Base-by-base conservation (phyloP, 2,113 vertebrate genomes). In the Todiramphus chloris region DNA sequence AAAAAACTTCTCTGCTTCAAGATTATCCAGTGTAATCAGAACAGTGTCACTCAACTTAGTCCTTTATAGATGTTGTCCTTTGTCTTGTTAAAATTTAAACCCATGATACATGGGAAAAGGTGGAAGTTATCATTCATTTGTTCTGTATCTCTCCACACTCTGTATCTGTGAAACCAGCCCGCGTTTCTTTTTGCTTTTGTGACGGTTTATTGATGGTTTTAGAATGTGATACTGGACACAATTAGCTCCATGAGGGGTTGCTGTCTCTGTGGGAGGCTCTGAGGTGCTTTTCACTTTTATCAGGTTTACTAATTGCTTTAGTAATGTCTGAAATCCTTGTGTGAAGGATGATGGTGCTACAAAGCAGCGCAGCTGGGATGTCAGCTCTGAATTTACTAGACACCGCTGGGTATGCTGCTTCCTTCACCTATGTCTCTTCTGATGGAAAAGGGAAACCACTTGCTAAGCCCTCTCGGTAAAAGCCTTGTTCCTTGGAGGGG, bases 81-180 rank as follows among this genome's bases (percentile, higher is more conserved):
- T 94, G 33, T 89, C 89, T 97, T 94, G 87, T 97, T 97, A 93
- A 91, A 96, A 95, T 93, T 97, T 95, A 91, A 97, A 90, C 44
- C 84, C 80, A 72, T 77, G 79, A 86, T 95, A 86, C 76, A 74
- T 60, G 72, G 87, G 72, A 91, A 94, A 96, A 96, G 84, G 92
- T 97, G 66, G 53, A 77, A 91, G 82, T 91, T 78, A 78, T 64
- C 83, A 72, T 90, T 92, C 7, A 7, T 85, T 93, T 97, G 74
- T 94, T 83, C 62, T 66, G 6, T 63, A 30, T 73, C 18, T 63
- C 20, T 15, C 9, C 3, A 28, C 33, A 60, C 6, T 2, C 12
- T 51, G 11, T 48, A 39, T 51, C 67, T 20, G 25, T 69, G 58
- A 66, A 92, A 39, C 24, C 31, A 69, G n/a, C 44, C n/a, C 59